Evolutionary conservation across 2,888 invertebrate genomes (phyloP).

Genomic region (Archips xylosteana): DNA sequence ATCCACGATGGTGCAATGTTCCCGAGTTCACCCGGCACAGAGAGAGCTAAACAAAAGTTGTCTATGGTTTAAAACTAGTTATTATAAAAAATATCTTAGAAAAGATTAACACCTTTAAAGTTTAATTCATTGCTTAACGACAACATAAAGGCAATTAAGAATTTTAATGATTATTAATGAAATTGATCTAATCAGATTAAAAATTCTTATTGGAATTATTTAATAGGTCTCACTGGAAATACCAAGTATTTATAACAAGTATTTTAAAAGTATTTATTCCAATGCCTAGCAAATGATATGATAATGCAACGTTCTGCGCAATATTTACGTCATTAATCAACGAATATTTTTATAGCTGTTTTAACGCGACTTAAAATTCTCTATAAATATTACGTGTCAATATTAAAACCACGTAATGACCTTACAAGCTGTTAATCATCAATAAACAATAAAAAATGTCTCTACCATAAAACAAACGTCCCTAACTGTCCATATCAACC

Average conservation of each 20-base stretch:
- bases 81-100: not conserved
- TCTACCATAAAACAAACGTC: constrained; percentile 72
- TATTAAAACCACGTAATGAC: constrained; percentile 24
- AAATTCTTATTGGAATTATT: constrained; percentile 1
- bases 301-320: not conserved
- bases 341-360: not conserved
- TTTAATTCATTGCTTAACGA: not conserved
- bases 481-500: constrained; percentile 77
- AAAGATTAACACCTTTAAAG: constrained; percentile 3
- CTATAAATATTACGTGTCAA: constrained; percentile 2
- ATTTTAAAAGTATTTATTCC: not conserved
- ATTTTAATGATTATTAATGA: not conserved
- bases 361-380: constrained; percentile 8
- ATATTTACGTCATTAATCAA: not conserved
- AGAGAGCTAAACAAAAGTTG: not conserved
- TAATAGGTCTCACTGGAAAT: not conserved
- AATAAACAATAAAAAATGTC: constrained; percentile 68
- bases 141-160: constrained; percentile 4
- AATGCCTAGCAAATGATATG: not conserved
- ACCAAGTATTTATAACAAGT: constrained; percentile 4
- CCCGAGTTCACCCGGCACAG: not conserved
- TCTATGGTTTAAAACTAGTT: not conserved
- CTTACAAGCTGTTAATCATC: constrained; percentile 45
- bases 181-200: not conserved
- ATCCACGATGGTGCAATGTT: not conserved